phyloP scores from a whole-genome alignment of 2,888 invertebrate genomes.

The Mermis nigrescens region DNA sequence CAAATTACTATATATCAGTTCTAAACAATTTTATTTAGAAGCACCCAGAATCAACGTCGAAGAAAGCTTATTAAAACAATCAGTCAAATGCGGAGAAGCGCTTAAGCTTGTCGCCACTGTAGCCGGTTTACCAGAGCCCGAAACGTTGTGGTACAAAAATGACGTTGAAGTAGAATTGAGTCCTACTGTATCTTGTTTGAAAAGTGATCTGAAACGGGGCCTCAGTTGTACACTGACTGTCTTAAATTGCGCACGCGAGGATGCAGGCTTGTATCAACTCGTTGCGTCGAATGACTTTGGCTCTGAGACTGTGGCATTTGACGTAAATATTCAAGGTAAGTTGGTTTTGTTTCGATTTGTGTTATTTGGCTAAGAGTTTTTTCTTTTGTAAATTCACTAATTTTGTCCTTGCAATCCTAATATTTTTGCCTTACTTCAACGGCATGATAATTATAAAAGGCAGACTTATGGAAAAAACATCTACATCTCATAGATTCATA shows the following conservation, averaged over 20 bases:
- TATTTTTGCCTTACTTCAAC: too few species aligned
- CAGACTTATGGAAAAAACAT: too few species aligned
- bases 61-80: background rate
- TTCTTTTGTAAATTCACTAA: background rate
- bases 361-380: too few species aligned
- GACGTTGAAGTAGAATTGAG: background rate
- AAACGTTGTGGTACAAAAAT: background rate
- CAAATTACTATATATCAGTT: too few species aligned
- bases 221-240: background rate
- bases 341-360: background rate
- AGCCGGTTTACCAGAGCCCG: background rate
- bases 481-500: background rate
- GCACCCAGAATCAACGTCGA: background rate
- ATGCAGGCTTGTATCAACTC: constrained; percentile 26
- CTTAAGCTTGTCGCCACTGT: background rate
- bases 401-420: constrained; percentile 11
- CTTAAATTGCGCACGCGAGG: constrained; percentile 14
- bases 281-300: constrained; percentile 25
- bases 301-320: constrained; percentile 18
- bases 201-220: background rate
- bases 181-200: too few species aligned
- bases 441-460: too few species aligned
- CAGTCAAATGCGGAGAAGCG: background rate
- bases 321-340: constrained; percentile 17
- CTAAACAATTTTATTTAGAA: too few species aligned